Evolutionary conservation across 2,888 invertebrate species (phyloP).

Genomic region (Perdita meconis): DNA sequence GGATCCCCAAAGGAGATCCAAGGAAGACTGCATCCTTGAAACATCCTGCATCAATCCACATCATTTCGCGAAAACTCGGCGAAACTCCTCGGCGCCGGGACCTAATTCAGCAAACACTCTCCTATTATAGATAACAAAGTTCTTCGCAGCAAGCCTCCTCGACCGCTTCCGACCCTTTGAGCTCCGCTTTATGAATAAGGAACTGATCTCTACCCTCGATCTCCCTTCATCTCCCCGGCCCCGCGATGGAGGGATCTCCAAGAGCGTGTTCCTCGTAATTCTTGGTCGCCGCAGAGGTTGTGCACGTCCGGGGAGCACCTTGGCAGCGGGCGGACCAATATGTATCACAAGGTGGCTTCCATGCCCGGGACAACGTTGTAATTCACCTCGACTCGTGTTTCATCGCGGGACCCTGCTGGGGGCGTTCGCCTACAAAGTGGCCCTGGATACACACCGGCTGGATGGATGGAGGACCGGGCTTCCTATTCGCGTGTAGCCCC

Average conservation of each 20-base stretch:
- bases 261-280: constrained; percentile 21
- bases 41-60: no score
- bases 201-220: neutral
- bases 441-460: constrained; percentile 9
- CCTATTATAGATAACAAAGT: neutral
- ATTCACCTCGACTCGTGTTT: constrained; percentile 59
- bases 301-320: neutral
- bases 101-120: neutral
- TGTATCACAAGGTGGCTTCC: constrained; percentile 55
- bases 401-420: constrained; percentile 34
- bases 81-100: neutral
- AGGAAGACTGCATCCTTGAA: no score
- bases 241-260: no score
- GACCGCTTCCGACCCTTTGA: constrained; percentile 45
- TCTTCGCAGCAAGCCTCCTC: neutral
- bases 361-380: constrained; percentile 51
- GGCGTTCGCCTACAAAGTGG: constrained; percentile 48
- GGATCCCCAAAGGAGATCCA: no score
- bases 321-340: constrained; percentile 50
- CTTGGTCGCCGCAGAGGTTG: constrained; percentile 21
- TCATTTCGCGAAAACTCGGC: neutral
- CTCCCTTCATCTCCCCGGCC: constrained; percentile 3
- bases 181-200: constrained; percentile 43
- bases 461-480: constrained; percentile 18
- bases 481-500: constrained; percentile 10